Conservation (phyloP, 2,113 vertebrate genomes). For the Serinus canaria region DNA sequence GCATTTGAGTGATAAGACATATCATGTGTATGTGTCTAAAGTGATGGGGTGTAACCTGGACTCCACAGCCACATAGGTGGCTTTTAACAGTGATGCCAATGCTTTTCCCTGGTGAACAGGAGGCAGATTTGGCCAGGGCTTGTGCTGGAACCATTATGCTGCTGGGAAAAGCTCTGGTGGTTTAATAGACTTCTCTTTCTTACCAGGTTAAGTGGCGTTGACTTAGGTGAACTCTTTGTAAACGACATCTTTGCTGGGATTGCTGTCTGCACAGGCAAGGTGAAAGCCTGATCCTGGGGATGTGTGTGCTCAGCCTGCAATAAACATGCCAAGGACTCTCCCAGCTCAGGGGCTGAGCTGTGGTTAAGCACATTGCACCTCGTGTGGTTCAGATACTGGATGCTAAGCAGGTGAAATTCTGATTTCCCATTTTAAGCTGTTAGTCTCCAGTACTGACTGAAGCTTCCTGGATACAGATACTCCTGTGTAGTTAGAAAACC, state of each 20-base stretch:
- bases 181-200: not conserved
- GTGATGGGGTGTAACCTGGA: not conserved
- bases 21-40: not conserved
- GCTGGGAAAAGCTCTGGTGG: not conserved
- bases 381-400: not conserved
- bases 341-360: not conserved
- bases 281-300: not conserved
- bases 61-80: not conserved
- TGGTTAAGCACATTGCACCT: not conserved
- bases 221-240: not conserved
- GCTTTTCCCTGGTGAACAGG: not conserved
- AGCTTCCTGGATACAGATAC: not conserved
- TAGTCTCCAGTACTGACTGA: not conserved
- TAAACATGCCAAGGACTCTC: not conserved
- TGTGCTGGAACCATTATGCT: not conserved
- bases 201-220: not conserved
- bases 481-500: not conserved
- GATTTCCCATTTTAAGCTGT: not conserved
- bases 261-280: not conserved
- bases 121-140: not conserved
- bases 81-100: not conserved
- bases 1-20: conserved; percentile 11
- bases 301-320: not conserved
- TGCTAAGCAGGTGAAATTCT: not conserved
- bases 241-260: not conserved